Evolutionary conservation across 2,113 vertebrate species (phyloP), one percentile per base, ranked within the genome.

Genomic region (Dissostichus mawsoni): DNA sequence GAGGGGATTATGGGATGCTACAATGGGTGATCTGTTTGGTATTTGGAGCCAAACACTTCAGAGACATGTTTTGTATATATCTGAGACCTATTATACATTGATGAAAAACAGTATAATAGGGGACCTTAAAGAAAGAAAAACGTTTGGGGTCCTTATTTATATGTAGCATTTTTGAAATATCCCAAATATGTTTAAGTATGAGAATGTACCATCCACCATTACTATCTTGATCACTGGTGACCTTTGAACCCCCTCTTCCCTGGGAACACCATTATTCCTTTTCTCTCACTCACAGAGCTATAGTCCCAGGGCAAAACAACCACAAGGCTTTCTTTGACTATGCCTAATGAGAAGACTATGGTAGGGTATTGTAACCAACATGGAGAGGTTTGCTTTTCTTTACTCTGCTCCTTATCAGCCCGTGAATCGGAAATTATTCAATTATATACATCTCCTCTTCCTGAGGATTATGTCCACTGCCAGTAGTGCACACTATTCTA

Each of bases 241-340:
- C 90, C 85, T 73, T 87, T 81, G 80, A 70, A 86, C 86, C 86
- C 53, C 25, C 2, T 0, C n/a, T 59, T 80, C 75, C 82, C 80
- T 89, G 90, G 80, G 90, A 92, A 91, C 57, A 48, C 48, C 50
- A 58, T 80, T 69, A 63, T 83, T 90, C 85, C 86, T 82, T 70
- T 84, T 72, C 68, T 88, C 86, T 90, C 80, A 80, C 64, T 90
- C 79, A 78, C 73, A 82, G 44, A 68, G 70, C 48, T 61, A 58
- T 61, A 88, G 84, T 87, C 84, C 64, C 59, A 52, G 59, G 66
- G 59, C 74, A 61, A 78, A 78, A 50, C 48, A 70, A 79, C 79
- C 85, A 93, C 90, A 93, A 91, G 65, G 89, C 89, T 81, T 59
- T 74, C 92, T 85, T 91, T 92, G 90, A 93, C 82, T 12, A 9